A percentile compares a stretch with the other conserved stretches of the same genome.
phyloP scores from a whole-genome alignment of 2,888 invertebrate genomes.

The Amiota mariae region DNA sequence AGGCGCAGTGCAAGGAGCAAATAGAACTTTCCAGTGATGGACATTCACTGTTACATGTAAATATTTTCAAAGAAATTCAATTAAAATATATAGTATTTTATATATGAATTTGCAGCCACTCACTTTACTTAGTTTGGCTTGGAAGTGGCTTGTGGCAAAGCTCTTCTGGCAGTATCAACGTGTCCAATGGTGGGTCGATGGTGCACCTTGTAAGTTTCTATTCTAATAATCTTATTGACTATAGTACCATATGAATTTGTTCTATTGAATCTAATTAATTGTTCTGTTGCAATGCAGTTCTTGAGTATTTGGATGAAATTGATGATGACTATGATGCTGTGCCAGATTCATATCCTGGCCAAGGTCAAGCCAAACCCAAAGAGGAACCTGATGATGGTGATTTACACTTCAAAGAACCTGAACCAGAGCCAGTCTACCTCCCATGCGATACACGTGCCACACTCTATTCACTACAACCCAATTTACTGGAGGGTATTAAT shows the following conservation, averaged over 20 bases:
- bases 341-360: slow-evolving; percentile 51
- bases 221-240: neutral
- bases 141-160: slow-evolving; percentile 74
- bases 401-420: slow-evolving; percentile 72
- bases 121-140: slow-evolving; percentile 63
- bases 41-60: slow-evolving; percentile 63
- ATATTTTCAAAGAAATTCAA: slow-evolving; percentile 31
- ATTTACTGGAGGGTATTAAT: slow-evolving; percentile 73
- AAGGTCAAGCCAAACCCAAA: slow-evolving; percentile 57
- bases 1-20: slow-evolving; percentile 81
- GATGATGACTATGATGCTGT: slow-evolving; percentile 74
- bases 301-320: slow-evolving; percentile 74
- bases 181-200: slow-evolving; percentile 70
- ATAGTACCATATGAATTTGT: neutral
- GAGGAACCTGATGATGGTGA: slow-evolving; percentile 68
- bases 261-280: neutral
- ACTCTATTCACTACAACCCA: slow-evolving; percentile 81
- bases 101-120: slow-evolving; percentile 70
- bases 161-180: slow-evolving; percentile 69
- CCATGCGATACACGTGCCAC: slow-evolving; percentile 84
- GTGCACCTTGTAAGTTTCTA: slow-evolving; percentile 69
- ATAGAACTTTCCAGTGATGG: slow-evolving; percentile 68
- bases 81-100: neutral
- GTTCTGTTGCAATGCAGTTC: slow-evolving; percentile 51
- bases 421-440: slow-evolving; percentile 63